Evolutionary conservation across 2,113 vertebrate genomes (phyloP), one percentile per base, ranked within the genome.

Genomic region (Crotalus tigris): DNA sequence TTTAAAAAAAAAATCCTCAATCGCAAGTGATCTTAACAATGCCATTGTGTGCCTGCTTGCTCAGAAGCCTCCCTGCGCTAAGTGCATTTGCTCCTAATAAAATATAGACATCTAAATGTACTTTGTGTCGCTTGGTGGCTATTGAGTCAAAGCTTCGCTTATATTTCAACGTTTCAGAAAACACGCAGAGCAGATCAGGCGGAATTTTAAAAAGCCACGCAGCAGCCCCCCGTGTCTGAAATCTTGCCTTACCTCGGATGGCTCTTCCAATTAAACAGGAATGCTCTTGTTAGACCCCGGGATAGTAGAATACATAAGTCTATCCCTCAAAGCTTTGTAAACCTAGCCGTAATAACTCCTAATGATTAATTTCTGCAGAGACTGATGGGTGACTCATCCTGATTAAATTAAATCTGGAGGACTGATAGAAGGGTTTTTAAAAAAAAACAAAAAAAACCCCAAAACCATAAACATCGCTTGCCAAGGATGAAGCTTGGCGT

Each of bases 101-200:
- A 89, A 55, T 39, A 12, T 23, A 21, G n/a, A 6, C 6, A n/a
- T n/a, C 1, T 53, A 88, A 39, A 39, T 57, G 29, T 10, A 39
- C 33, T 57, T 91, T 86, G 15, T 29, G 19, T 46, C 54, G 10
- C 54, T 26, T 44, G 10, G 39, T 19, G 39, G 33, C 53, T 91
- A 12, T 51, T 10, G 69, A 90, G 85, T 89, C 94, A 11, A 9
- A 91, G 91, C n/a, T 92, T 91, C 39, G 87, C 88, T 92, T 94
- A 61, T 85, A 95, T 59, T n/a, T 87, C 88, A 90, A 17, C 33
- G 81, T 94, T 94, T 94, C 39, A 85, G 93, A 94, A 93, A 91
- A 46, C 39, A 11, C 88, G 64, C 17, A 19, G 17, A 91, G 91
- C 17, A 94, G 59, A 49, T 64, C 93, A 90, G 91, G 87, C 94